Evolutionary conservation across 1,140 invertebrate genomes (phyloP).

Genomic region (Drosophila eugracilis): DNA sequence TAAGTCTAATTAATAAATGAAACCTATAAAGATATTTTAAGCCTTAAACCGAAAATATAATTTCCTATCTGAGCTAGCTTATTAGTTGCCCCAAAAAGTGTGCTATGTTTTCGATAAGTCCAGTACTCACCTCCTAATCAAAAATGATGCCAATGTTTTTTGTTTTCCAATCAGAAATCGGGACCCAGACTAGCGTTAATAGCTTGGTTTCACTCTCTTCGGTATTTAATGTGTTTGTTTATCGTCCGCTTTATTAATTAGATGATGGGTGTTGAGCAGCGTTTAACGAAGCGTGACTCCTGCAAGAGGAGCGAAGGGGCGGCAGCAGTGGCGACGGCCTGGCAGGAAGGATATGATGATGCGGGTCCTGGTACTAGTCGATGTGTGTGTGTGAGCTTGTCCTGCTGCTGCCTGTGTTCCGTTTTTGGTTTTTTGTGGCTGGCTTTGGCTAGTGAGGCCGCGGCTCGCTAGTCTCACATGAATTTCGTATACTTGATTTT

Average conservation of each 20-base stretch:
- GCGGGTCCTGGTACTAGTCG: constrained; percentile 33
- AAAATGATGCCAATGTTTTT: constrained; percentile 53
- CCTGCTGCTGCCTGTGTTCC: constrained; percentile 19
- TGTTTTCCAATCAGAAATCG: constrained; percentile 12
- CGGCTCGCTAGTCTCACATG: constrained; percentile 58
- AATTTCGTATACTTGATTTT: constrained; percentile 50
- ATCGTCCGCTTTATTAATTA: constrained; percentile 32
- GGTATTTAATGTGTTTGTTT: constrained; percentile 39
- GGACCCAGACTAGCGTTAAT: constrained; percentile 20
- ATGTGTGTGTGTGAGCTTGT: constrained; percentile 33
- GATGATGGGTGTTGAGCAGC: constrained; percentile 47
- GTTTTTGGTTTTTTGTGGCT: constrained; percentile 9
- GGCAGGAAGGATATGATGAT: constrained; percentile 45
- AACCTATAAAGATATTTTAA: too few species aligned
- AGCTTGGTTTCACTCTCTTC: constrained; percentile 12
- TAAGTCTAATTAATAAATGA: too few species aligned
- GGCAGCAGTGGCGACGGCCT: constrained; percentile 20
- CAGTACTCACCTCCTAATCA: constrained; percentile 56
- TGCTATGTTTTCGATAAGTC: constrained; percentile 3
- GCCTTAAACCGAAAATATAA: too few species aligned
- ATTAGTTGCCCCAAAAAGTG: constrained; percentile 18
- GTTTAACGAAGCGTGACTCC: constrained; percentile 38
- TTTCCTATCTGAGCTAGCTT: neutral
- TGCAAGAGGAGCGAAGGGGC: constrained; percentile 34
- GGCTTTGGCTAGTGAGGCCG: constrained; percentile 50